Evolutionary conservation across 2,888 invertebrate species (phyloP), one percentile per base, ranked within the genome.

Genomic region (Drosophila neonasuta): DNA sequence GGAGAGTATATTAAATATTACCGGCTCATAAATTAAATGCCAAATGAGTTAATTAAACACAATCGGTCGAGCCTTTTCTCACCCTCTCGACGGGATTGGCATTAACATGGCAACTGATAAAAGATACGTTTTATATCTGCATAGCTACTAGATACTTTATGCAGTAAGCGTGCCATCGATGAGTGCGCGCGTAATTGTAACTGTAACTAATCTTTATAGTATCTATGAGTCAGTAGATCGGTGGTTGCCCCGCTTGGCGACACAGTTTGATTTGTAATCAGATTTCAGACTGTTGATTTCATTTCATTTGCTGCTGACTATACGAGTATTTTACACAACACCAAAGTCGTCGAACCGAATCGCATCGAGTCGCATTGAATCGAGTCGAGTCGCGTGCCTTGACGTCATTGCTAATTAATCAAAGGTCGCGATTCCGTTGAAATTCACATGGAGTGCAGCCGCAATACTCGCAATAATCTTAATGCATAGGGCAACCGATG

Each of bases 41-140:
- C 72, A 66, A 82, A 65, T 69, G 39, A 62, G 48, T 82, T 80
- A 82, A 80, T 80, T 81, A 85, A 80, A 59, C 68, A 59, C 68
- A 67, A 58, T 30, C 11, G 62, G 45, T 24, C 66, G 60, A 70
- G 70, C 69, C 68, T 9, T 41, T 13, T 41, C 30, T 36, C 11
- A 11, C 61, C 13, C 62, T 36, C 24, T 32, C 32, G 6, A 24
- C 4, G 24, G 24, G 24, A 11, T 32, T 29, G 50, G 59, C 55
- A 55, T 50, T 44, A 7, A 46, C 17, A 29, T 56, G n/a, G 2
- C 24, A 8, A 48, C 30, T 61, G 71, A 71, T 71, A 71, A 62
- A 8, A 54, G 59, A 50, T 48, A 49, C 13, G 24, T 36, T n/a
- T 13, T 9, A 3, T 20, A 32, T 32, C 20, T 55, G 44, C 34